phyloP scores from a whole-genome alignment of 2,888 invertebrate genomes.

The Antheraea yamamai region DNA sequence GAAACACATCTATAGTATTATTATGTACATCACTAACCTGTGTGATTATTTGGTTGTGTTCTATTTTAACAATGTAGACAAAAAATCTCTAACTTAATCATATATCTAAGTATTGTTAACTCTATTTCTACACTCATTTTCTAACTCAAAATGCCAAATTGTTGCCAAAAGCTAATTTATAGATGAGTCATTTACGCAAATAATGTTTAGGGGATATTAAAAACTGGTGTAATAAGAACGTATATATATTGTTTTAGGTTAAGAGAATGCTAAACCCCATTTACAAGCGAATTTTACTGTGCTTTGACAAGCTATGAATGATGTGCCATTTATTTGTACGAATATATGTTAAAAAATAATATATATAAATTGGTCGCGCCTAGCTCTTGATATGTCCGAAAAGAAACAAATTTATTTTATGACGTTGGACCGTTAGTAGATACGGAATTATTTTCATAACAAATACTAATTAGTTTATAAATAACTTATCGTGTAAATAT shows the following conservation, averaged over 20 bases:
- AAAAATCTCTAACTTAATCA: conserved; percentile 40
- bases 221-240: conserved; percentile 40
- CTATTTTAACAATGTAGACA: conserved; percentile 65
- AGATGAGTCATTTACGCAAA: conserved; percentile 44
- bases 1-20: conserved; percentile 31
- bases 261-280: conserved; percentile 54
- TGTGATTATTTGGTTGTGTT: conserved; percentile 80
- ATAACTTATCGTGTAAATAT: conserved; percentile 56
- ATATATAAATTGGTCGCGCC: conserved; percentile 23
- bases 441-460: conserved; percentile 61
- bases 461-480: conserved; percentile 34
- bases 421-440: conserved; percentile 30
- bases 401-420: conserved; percentile 21
- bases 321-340: conserved; percentile 49
- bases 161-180: conserved; percentile 54
- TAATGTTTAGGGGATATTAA: conserved; percentile 49
- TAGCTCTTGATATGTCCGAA: conserved; percentile 27
- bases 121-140: conserved; percentile 47
- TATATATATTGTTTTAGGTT: conserved; percentile 55
- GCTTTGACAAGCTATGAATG: conserved; percentile 37
- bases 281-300: conserved; percentile 28
- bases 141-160: conserved; percentile 58
- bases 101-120: conserved; percentile 37
- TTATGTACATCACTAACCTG: conserved; percentile 65
- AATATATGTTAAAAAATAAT: conserved; percentile 22